Evolutionary conservation across 2,113 vertebrate species (phyloP), one percentile per base, ranked within the genome.

Genomic region (Cettia cetti): DNA sequence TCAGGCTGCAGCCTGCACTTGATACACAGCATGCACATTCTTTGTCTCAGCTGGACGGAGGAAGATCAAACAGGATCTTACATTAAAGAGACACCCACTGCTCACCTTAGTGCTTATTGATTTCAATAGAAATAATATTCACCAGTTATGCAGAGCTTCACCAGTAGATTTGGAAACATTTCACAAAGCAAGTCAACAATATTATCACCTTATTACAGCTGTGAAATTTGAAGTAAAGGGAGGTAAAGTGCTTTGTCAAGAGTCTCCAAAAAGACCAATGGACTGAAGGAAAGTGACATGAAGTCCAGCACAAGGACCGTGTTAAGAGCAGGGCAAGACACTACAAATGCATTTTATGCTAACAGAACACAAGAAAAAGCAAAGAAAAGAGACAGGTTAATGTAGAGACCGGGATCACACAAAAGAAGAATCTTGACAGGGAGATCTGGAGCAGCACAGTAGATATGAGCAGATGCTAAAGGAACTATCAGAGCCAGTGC

Each of bases 51-150:
- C 56, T 83, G 86, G 86, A 66, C 68, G 66, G 71, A 54, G 28
- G 57, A 89, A 91, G 72, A 95, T 92, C 75, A 95, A 94, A 95
- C 5, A 72, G n/a, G 66, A 80, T 86, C 81, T 68, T 76, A 63
- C 44, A 79, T 40, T 81, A 87, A 91, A 93, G 86, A 92, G 49
- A 60, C 33, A 79, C 4, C 69, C 80, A 83, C 24, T 40, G 50
- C 39, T 83, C 68, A 84, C 83, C 69, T 81, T 72, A 49, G 17
- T 40, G 53, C 30, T 86, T 78, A 82, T 39, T 71, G 72, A 94
- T 86, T 84, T n/a, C 85, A 84, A 68, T 4, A 65, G 39, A 35
- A 86, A 45, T 49, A 60, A 89, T 42, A 92, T 61, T 68, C 63
- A 75, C 60, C 45, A 30, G 49, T 60, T 89, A 89, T 30, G 65